phyloP scores from a whole-genome alignment of 2,888 invertebrate species.

The Tetanocera ferruginea region DNA sequence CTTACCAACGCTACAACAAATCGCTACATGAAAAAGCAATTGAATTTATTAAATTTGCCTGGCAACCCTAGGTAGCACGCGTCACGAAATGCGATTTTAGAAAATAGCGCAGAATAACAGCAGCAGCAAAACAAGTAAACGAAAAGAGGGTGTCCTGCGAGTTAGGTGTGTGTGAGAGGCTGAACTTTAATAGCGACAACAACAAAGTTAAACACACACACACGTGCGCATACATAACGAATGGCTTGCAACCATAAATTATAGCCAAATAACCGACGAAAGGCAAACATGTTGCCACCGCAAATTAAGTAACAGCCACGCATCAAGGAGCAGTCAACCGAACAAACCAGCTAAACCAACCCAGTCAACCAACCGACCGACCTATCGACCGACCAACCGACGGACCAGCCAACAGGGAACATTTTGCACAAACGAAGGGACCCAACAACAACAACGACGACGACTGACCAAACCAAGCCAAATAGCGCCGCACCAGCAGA shows the following conservation, averaged over 20 bases:
- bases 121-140: neutral
- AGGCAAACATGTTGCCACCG: conserved; percentile 25
- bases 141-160: neutral
- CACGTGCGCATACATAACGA: neutral
- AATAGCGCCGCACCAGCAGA: neutral
- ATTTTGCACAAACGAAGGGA: neutral
- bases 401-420: neutral
- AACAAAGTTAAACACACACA: neutral
- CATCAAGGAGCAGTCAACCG: conserved; percentile 2
- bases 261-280: conserved; percentile 7
- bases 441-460: neutral
- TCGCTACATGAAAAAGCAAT: conserved; percentile 11
- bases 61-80: conserved; percentile 14
- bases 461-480: neutral
- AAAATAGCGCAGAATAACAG: neutral
- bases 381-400: neutral
- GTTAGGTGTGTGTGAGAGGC: neutral
- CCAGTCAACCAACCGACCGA: neutral
- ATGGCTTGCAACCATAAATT: conserved; percentile 14
- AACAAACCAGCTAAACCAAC: neutral
- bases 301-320: conserved; percentile 34
- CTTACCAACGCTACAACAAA: neutral
- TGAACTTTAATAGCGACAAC: neutral
- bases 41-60: conserved; percentile 12
- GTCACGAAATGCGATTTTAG: conserved; percentile 2